These are phyloP conservation scores for Palythoa grandiflora DNA, from an alignment of 92 coral and sea anemone genomes.

Conservation along the genomic window DNA sequence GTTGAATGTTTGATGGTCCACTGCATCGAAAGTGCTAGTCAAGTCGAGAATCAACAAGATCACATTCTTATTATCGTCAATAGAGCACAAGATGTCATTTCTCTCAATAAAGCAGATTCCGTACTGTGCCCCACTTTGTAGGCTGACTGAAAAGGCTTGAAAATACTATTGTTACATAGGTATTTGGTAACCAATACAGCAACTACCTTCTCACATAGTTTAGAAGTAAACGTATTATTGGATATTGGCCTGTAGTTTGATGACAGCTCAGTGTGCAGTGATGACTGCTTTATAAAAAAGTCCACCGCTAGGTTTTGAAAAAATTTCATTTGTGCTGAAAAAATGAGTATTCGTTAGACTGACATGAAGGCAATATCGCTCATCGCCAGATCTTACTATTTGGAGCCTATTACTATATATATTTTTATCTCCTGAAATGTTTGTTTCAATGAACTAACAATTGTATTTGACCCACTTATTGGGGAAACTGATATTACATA, in stretches of 20 bases:
- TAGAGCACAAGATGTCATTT: not conserved
- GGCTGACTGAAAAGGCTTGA: constrained; percentile 31
- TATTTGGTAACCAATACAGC: constrained; percentile 27
- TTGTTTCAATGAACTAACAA: too few relatives aligned
- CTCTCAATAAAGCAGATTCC: not conserved
- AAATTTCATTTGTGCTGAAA: too few relatives aligned
- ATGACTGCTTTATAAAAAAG: constrained; percentile 36
- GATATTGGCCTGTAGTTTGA: constrained; percentile 52
- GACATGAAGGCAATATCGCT: too few relatives aligned
- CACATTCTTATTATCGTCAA: not conserved
- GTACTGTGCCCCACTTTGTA: not conserved
- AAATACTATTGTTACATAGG: constrained; percentile 14
- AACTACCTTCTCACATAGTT: constrained; percentile 46
- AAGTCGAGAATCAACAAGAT: not conserved
- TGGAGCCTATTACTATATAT: too few relatives aligned
- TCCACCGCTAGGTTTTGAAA: too few relatives aligned
- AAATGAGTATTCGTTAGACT: too few relatives aligned
- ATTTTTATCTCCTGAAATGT: too few relatives aligned
- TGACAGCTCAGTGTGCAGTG: constrained; percentile 43
- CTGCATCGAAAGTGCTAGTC: not conserved
- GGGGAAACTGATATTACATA: too few relatives aligned
- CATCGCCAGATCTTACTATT: too few relatives aligned
- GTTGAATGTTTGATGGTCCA: not conserved
- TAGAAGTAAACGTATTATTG: constrained; percentile 47
- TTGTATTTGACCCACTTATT: too few relatives aligned